Evolutionary conservation across 2,888 invertebrate species (phyloP), one percentile per base, ranked within the genome.

Genomic region (Lydus trimaculatus): DNA sequence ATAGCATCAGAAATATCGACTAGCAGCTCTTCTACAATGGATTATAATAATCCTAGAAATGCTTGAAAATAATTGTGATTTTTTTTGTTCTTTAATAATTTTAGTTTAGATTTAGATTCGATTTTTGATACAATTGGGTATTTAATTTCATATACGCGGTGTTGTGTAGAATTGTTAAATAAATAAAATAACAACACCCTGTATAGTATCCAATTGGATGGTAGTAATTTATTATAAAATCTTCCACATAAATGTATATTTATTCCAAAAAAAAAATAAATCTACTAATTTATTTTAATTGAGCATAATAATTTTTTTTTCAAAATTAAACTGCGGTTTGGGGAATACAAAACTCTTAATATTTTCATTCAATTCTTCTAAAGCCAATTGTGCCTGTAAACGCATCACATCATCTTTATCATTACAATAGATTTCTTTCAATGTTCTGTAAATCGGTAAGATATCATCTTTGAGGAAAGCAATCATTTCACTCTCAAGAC

Each of bases 321-420:
- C 81, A 6, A 67, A 64, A 69, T 79, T 72, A 58, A 84, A 68
- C 63, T 75, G 72, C 0, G 78, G 78, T 56, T 78, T 79, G 0
- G 90, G 88, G 74, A 90, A 89, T 31, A 94, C 80, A 74, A 90
- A 88, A 64, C 89, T 86, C 75, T 87, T 88, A 69, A 92, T 91
- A 65, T 91, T 90, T 66, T 88, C 87, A 79, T 94, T 90, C 15
- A 95, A 86, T 85, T 94, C 92, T 82, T 94, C 92, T 48, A 95
- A 83, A 1, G 94, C 93, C 65, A 94, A 83, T 81, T 93, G 92
- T 23, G 92, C 91, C 77, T 96, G 95, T 59, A 93, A 86, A 78
- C 89, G 88, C 60, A 94, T 88, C 3, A 90, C 87, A 76, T 93
- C 92, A 80, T 94, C 92, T 31, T 85, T 83, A 72, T 92, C 90